phyloP scores from a whole-genome alignment of 1,140 invertebrate genomes.

The Venturia canescens region DNA sequence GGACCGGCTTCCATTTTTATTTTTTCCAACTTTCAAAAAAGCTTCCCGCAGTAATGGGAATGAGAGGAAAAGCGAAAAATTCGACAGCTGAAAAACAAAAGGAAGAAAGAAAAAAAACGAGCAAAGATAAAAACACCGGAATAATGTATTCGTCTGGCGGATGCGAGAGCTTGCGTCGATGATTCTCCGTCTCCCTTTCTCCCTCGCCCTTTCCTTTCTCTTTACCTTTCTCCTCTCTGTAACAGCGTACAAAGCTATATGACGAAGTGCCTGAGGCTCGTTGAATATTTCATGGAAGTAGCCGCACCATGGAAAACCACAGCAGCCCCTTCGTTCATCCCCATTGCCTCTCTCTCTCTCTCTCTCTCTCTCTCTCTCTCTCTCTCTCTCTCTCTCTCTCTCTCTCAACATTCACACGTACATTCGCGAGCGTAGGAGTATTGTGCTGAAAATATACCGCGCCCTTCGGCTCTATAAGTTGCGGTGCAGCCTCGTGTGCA shows the following conservation, averaged over 20 bases:
- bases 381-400: background rate
- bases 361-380: constrained; percentile 4
- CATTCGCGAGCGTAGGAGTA: too few species aligned
- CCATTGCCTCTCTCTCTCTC: background rate
- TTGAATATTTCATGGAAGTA: constrained; percentile 57
- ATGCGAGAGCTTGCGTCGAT: constrained; percentile 44
- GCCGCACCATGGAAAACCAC: constrained; percentile 56
- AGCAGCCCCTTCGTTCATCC: constrained; percentile 31
- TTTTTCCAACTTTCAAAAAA: background rate
- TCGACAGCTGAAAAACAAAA: constrained; percentile 50
- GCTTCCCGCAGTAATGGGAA: constrained; percentile 18
- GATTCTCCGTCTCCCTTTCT: background rate
- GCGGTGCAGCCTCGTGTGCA: background rate
- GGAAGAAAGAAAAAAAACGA: constrained; percentile 57
- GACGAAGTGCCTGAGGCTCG: constrained; percentile 54
- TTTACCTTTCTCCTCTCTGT: constrained; percentile 14
- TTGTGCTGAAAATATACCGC: background rate
- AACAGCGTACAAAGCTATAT: constrained; percentile 52
- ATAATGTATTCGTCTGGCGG: constrained; percentile 67
- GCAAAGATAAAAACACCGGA: too few species aligned
- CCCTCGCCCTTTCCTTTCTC: constrained; percentile 10
- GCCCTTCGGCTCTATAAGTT: background rate
- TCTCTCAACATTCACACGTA: too few species aligned
- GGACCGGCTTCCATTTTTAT: too few species aligned
- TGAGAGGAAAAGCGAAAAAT: constrained; percentile 48